Base-by-base conservation (phyloP, 2,888 invertebrate species). In the Catocala fraxini region DNA sequence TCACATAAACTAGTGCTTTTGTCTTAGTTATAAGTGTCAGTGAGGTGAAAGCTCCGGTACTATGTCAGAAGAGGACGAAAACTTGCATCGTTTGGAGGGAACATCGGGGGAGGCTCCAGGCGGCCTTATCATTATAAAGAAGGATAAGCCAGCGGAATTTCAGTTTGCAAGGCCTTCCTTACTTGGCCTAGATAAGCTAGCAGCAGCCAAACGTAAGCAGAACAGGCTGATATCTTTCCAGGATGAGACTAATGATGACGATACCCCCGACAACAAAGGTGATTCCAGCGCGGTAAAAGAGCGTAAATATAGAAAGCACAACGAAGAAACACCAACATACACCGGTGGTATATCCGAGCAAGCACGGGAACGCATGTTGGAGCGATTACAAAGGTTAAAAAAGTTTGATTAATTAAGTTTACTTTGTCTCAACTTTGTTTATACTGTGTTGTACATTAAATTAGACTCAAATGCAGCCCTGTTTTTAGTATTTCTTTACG, bases 291-390 rank as follows among this genome's bases (percentile, higher is more conserved):
- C 63, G 34, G 78, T 64, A 0, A 89, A 88, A 70, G 91, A 89
- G 65, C 95, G 97, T 51, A 96, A 97, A 85, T 97, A 98, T 82
- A 95, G 99, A 52, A 95, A 96, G 53, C 95, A 96, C 10, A 96
- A 96, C 77, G 97, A 97, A 79, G 99, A 99, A 91, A 99, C 99
- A 0, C 99, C 99, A 0, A 97, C 99, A 0, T 96, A 99, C 82
- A 98, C 99, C 0, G 99, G 99, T 5, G 99, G 99, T 5, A 97
- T 99, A 25, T 97, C 97, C 35, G 96, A 96, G 60, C 96, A 96
- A 83, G 98, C 97, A 0, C 94, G 96, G 60, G 96, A 96, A 77
- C 95, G 97, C 51, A 94, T 97, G 81, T 89, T 96, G 41, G 96
- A 97, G 80, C 94, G 97, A 67, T 91, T 96, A 51, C 92, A 95